phyloP scores from a whole-genome alignment of 2,797 vertebrate genomes.

The Sebastiscus albofasciatus region DNA sequence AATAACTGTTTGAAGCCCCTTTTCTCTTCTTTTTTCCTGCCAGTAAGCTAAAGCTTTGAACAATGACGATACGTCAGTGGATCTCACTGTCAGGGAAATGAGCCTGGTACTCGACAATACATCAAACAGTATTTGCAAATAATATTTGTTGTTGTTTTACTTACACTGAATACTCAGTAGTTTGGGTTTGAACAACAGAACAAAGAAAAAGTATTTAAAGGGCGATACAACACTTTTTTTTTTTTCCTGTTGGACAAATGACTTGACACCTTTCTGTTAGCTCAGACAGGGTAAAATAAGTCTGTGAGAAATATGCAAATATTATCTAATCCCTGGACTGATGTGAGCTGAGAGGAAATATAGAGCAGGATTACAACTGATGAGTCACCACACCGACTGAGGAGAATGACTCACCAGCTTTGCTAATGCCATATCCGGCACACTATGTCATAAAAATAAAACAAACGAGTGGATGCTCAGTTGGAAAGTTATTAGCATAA shows the following conservation, averaged over 20 bases:
- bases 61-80: neutral
- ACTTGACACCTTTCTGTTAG: neutral
- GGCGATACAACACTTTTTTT: neutral
- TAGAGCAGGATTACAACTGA: slow-evolving; percentile 17
- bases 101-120: neutral
- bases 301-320: neutral
- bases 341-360: neutral
- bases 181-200: neutral
- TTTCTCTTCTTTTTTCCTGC: neutral
- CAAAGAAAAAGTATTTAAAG: neutral
- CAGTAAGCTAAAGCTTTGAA: neutral
- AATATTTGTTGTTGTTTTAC: neutral
- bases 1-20: neutral
- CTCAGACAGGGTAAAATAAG: neutral
- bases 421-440: neutral
- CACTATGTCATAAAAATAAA: slow-evolving; percentile 14
- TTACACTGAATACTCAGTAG: neutral
- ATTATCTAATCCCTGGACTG: neutral
- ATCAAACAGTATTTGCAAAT: neutral
- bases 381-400: slow-evolving; percentile 16
- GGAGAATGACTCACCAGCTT: slow-evolving; percentile 13
- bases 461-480: neutral
- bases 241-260: neutral
- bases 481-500: slow-evolving; percentile 1
- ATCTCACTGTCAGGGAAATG: neutral